Evolutionary conservation across 2,113 vertebrate genomes (phyloP), one percentile per base, ranked within the genome.

Genomic region (Rhinoderma darwinii): DNA sequence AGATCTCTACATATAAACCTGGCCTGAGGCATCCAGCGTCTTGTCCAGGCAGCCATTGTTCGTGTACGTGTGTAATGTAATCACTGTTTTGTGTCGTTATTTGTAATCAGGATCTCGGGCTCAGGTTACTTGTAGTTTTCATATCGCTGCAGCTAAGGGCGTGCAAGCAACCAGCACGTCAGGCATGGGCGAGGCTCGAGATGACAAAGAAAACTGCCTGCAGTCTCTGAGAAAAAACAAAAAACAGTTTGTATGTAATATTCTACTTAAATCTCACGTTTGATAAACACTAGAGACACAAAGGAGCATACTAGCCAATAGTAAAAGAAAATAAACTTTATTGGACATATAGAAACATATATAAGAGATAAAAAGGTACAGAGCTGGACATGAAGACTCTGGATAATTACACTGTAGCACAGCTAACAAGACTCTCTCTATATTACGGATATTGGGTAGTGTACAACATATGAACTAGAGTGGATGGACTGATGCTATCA

Each of bases 201-300:
- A 59, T 27, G 5, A 79, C 84, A 79, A 79, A 79, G 75, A 15
- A 70, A 80, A 79, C 20, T 54, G 75, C 75, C 74, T 68, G 56
- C 51, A 41, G 84, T 75, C 56, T 47, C 61, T 15, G 10, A 37
- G 22, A 74, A 59, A 76, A 30, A n/a, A n/a, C n/a, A n/a, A n/a
- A 75, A 51, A 75, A 75, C 72, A 32, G 47, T 61, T 10, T 41
- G 22, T 41, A 63, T 27, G 35, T 81, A 61, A 79, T 79, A 39
- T 25, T 56, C 17, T 30, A 41, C 68, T 12, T 41, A 39, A 74
- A n/a, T 50, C 35, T 27, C 70, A 41, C 6, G 10, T 14, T 73
- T 54, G 50, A n/a, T n/a, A n/a, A n/a, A n/a, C n/a, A n/a, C n/a
- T n/a, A n/a, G n/a, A n/a, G n/a, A n/a, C n/a, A n/a, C n/a, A n/a